Conservation (phyloP, 2,888 invertebrate genomes). For the Tipula helvola region DNA sequence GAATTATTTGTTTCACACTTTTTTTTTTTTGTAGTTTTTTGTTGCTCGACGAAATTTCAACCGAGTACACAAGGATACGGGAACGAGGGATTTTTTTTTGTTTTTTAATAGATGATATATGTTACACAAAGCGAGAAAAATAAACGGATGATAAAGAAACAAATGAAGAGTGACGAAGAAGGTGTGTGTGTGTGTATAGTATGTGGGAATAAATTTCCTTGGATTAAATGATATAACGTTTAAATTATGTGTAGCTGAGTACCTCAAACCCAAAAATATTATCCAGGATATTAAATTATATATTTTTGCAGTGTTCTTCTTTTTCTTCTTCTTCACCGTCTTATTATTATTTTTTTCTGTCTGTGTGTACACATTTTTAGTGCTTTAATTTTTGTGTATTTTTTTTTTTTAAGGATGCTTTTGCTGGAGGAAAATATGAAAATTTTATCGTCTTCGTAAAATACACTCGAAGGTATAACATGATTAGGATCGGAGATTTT, state of each 20-base stretch:
- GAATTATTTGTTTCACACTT: neutral
- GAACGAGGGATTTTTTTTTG: too few relatives aligned
- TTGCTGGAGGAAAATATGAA: neutral
- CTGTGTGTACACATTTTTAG: neutral
- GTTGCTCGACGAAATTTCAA: neutral
- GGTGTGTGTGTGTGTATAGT: neutral
- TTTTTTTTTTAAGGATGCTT: neutral
- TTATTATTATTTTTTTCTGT: neutral
- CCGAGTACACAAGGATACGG: neutral
- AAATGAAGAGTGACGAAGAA: neutral
- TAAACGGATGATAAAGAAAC: neutral
- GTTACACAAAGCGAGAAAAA: neutral
- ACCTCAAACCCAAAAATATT: neutral
- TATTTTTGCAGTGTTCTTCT: neutral
- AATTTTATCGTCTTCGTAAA: neutral
- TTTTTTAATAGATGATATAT: neutral
- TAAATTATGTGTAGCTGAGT: neutral
- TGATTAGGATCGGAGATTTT: conserved; percentile 4
- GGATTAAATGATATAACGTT: neutral
- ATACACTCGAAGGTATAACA: conserved; percentile 4
- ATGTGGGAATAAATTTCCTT: neutral
- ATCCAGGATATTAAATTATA: conserved; percentile 4
- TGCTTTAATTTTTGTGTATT: neutral
- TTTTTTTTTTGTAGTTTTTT: neutral
- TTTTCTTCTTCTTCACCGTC: neutral